A percentile compares a stretch with the other conserved stretches of the same genome.
phyloP scores from a whole-genome alignment of 1,140 invertebrate genomes.

The Sycobia sp. region DNA sequence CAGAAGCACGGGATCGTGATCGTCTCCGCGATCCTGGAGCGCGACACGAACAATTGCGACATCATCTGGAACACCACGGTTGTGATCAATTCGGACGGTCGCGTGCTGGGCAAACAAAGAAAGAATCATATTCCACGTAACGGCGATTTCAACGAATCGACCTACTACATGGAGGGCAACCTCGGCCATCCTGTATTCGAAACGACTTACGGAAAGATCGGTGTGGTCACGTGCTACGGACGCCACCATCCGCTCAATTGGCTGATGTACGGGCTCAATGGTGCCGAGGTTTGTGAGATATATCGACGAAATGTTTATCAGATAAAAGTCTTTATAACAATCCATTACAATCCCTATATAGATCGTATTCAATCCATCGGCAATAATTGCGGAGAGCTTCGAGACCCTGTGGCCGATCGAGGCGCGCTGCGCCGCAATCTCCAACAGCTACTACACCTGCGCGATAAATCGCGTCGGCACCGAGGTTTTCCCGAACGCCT shows the following conservation, averaged over 20 bases:
- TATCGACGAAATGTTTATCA: too few relatives aligned
- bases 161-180: constrained; percentile 96
- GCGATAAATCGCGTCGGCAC: constrained; percentile 97
- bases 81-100: constrained; percentile 86
- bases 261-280: constrained; percentile 96
- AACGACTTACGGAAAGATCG: constrained; percentile 86
- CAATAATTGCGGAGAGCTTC: constrained; percentile 80
- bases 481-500: constrained; percentile 88
- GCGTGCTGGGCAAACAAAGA: constrained; percentile 90
- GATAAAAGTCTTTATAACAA: too few relatives aligned
- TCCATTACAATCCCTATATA: constrained; percentile 33
- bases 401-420: constrained; percentile 97
- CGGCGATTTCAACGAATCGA: constrained; percentile 98
- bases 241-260: constrained; percentile 98
- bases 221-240: constrained; percentile 97
- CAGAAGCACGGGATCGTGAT: constrained; percentile 92
- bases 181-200: constrained; percentile 94
- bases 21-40: constrained; percentile 92
- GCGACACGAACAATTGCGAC: constrained; percentile 86
- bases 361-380: constrained; percentile 98
- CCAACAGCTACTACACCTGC: constrained; percentile 93
- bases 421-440: constrained; percentile 95
- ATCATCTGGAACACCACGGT: constrained; percentile 98
- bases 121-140: constrained; percentile 99
- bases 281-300: constrained; percentile 72